These are phyloP conservation scores for Sebastes matsubarae DNA, from an alignment of 2,797 vertebrate species.

Conservation along the genomic window DNA sequence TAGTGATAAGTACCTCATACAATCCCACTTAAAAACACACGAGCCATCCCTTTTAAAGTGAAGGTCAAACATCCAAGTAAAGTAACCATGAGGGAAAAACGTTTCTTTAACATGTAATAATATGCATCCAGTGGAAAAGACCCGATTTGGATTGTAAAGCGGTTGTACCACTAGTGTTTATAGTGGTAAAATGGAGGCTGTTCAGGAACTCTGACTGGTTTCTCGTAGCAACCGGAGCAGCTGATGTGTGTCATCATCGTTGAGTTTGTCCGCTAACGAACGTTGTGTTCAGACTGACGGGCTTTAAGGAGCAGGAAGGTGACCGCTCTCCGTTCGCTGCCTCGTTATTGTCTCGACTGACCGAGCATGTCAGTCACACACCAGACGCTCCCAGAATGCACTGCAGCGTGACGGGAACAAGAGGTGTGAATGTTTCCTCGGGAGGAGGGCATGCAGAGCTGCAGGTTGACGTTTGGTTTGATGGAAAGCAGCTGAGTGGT, in stretches of 20 bases:
- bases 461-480: background rate
- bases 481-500: background rate
- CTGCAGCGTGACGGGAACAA: background rate
- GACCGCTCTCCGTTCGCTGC: background rate
- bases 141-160: background rate
- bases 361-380: background rate
- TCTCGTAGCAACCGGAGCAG: background rate
- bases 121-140: background rate
- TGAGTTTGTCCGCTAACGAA: background rate
- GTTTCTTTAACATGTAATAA: background rate
- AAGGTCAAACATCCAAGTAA: background rate
- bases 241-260: background rate
- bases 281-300: background rate
- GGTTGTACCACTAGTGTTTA: background rate
- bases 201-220: background rate
- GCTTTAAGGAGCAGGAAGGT: background rate
- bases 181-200: background rate
- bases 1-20: no score
- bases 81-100: background rate
- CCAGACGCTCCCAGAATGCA: conserved; percentile 16
- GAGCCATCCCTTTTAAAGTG: background rate
- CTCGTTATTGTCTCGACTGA: background rate
- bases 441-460: background rate
- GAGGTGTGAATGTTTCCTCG: background rate
- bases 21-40: fast-evolving